Evolutionary conservation across 2,113 vertebrate genomes (phyloP).

Genomic region (Rissa tridactyla): DNA sequence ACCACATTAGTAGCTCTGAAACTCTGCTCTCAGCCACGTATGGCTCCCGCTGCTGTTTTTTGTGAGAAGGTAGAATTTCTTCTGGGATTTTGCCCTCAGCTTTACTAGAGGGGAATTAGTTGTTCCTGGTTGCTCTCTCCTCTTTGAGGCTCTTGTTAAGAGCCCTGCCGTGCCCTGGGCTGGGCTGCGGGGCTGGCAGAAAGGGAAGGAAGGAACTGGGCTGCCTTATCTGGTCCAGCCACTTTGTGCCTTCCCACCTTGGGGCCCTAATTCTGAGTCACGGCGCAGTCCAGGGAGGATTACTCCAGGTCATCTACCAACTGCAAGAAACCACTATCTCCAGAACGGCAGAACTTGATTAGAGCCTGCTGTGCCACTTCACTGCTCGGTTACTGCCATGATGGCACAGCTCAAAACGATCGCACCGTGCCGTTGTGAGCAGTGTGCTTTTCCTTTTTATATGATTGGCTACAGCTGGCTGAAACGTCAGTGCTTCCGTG

Average conservation of each 20-base stretch:
- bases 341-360: not conserved
- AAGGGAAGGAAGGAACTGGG: constrained; percentile 19
- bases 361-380: not conserved
- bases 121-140: not conserved
- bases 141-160: not conserved
- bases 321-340: not conserved
- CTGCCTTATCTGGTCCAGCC: constrained; percentile 32
- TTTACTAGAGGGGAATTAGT: not conserved
- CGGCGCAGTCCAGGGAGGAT: rapidly evolving
- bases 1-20: not conserved
- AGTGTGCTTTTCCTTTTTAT: not conserved
- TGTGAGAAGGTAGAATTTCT: not conserved
- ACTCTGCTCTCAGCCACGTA: not conserved
- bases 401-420: not conserved
- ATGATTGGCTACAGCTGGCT: not conserved
- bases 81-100: not conserved
- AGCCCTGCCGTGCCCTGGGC: not conserved
- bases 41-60: not conserved
- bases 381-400: not conserved
- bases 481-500: not conserved
- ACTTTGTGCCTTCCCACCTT: not conserved
- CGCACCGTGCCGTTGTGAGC: not conserved
- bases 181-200: not conserved
- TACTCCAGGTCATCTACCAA: not conserved
- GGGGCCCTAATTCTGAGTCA: not conserved